phyloP scores from a whole-genome alignment of 2,113 vertebrate genomes.

The Chlorocebus sabaeus region DNA sequence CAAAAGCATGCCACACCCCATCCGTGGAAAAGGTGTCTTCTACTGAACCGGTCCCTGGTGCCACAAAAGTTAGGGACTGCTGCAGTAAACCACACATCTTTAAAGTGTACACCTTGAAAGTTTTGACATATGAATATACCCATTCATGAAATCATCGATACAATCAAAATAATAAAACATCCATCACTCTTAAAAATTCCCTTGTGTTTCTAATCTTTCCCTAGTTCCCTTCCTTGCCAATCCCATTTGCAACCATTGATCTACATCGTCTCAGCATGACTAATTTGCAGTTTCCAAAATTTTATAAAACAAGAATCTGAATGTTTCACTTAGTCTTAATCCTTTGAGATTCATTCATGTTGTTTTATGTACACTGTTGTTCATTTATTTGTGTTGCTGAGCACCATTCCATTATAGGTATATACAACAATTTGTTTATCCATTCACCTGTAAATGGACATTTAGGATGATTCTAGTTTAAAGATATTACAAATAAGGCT shows the following conservation, averaged over 20 bases:
- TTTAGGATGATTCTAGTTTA: not conserved
- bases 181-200: not conserved
- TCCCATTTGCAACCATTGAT: not conserved
- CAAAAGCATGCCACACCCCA: too few relatives aligned
- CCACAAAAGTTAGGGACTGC: too few relatives aligned
- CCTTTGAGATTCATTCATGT: not conserved
- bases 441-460: not conserved
- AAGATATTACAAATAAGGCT: not conserved
- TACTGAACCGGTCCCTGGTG: fast-evolving
- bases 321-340: not conserved
- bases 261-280: not conserved
- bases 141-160: not conserved
- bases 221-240: not conserved
- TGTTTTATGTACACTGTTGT: not conserved
- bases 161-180: not conserved
- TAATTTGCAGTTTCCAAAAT: not conserved
- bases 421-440: not conserved
- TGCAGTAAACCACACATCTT: not conserved
- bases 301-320: not conserved
- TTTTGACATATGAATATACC: not conserved
- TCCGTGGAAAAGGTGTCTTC: too few relatives aligned
- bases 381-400: not conserved
- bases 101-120: not conserved
- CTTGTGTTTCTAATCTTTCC: not conserved
- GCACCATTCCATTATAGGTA: not conserved